These are phyloP conservation scores for Pangasius larnaudii DNA, from an alignment of 2,797 vertebrate species.

Conservation along the genomic window DNA sequence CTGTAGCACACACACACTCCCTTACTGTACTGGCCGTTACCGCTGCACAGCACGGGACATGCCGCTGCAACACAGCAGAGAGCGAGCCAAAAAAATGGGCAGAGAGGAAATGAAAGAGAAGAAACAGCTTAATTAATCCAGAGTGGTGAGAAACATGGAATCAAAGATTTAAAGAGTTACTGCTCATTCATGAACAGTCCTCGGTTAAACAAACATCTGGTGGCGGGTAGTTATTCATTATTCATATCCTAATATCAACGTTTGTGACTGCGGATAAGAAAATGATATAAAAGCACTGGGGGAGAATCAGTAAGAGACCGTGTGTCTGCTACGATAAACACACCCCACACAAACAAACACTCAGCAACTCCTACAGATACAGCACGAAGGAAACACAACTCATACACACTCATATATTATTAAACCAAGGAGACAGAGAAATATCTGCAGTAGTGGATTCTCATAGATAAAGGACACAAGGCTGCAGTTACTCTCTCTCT, in stretches of 20 bases:
- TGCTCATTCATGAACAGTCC: not conserved
- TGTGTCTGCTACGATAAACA: constrained; percentile 24
- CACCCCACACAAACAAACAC: constrained; percentile 16
- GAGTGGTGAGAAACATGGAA: constrained; percentile 21
- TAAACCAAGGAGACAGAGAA: constrained; percentile 38
- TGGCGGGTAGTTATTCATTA: constrained; percentile 27
- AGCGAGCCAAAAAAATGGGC: constrained; percentile 15
- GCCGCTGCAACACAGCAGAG: constrained; percentile 74
- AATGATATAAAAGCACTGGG: constrained; percentile 21
- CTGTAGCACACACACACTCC: constrained; percentile 89
- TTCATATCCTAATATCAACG: constrained; percentile 29
- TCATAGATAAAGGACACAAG: constrained; percentile 33
- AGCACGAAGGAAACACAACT: constrained; percentile 31
- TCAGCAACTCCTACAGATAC: constrained; percentile 31
- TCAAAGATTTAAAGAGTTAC: constrained; percentile 28
- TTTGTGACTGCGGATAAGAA: constrained; percentile 8
- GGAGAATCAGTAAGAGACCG: not conserved
- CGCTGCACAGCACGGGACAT: constrained; percentile 87
- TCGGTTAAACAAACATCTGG: constrained; percentile 22
- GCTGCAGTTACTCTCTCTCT: constrained; percentile 16
- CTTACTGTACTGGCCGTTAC: constrained; percentile 88
- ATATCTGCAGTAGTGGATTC: constrained; percentile 28
- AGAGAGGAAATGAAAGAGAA: constrained; percentile 30
- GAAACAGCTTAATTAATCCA: constrained; percentile 42
- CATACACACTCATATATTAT: constrained; percentile 47